Conservation (phyloP, 1,140 invertebrate species). For the Camponotus vicinus region DNA sequence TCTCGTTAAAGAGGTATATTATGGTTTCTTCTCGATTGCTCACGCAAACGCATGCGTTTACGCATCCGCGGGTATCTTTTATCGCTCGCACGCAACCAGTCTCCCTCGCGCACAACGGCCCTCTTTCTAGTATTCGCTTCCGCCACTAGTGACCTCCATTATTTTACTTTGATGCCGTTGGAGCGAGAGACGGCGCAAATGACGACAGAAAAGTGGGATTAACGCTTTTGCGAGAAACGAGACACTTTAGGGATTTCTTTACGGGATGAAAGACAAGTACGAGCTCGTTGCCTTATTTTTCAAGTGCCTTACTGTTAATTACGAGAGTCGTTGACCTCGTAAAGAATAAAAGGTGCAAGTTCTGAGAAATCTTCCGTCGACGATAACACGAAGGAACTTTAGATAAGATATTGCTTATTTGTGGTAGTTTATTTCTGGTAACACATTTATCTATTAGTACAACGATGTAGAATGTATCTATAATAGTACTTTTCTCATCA, state of each 20-base stretch:
- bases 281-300: conserved; percentile 43
- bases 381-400: neutral
- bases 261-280: conserved; percentile 31
- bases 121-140: conserved; percentile 57
- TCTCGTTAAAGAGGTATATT: conserved; percentile 32
- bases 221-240: conserved; percentile 64
- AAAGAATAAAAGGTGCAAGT: neutral
- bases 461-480: too few relatives aligned
- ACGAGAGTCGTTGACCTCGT: conserved; percentile 40
- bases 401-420: neutral
- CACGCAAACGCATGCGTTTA: conserved; percentile 42
- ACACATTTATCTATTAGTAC: too few relatives aligned
- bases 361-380: neutral
- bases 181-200: conserved; percentile 58
- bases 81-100: conserved; percentile 51
- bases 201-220: conserved; percentile 38
- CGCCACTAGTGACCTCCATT: conserved; percentile 56
- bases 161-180: conserved; percentile 72
- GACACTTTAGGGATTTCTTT: conserved; percentile 68
- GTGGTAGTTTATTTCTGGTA: conserved; percentile 13
- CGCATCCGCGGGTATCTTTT: conserved; percentile 45
- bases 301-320: conserved; percentile 58
- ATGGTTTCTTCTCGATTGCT: conserved; percentile 16
- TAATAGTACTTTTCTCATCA: too few relatives aligned
- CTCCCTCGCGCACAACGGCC: conserved; percentile 14